phyloP scores from a whole-genome alignment of 2,797 vertebrate genomes.

The Galago senegalensis region DNA sequence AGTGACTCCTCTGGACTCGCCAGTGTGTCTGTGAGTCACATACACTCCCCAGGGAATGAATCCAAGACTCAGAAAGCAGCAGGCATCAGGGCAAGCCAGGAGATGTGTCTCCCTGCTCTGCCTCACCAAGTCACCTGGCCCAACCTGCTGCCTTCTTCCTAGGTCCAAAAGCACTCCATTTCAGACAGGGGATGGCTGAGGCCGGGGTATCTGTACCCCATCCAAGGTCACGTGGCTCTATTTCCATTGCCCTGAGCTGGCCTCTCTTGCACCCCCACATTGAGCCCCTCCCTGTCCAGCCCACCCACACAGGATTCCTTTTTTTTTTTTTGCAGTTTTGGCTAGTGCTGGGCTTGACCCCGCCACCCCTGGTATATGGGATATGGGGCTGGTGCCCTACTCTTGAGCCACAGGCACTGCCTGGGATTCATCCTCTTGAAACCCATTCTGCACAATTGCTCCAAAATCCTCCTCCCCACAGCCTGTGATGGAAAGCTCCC shows the following conservation, averaged over 20 bases:
- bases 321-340: too few relatives aligned
- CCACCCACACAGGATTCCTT: not conserved
- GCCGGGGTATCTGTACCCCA: not conserved
- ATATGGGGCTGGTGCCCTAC: too few relatives aligned
- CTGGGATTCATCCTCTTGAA: not conserved
- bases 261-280: not conserved
- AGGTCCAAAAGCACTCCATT: not conserved
- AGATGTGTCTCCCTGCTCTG: not conserved
- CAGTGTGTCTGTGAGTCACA: conserved; percentile 26
- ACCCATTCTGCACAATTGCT: not conserved
- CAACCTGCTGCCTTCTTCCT: not conserved
- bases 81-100: not conserved
- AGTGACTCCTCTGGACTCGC: not conserved
- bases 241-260: not conserved
- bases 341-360: too few relatives aligned
- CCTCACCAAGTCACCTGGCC: not conserved
- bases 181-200: not conserved
- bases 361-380: too few relatives aligned
- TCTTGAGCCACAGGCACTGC: too few relatives aligned
- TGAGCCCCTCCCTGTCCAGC: not conserved
- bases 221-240: not conserved
- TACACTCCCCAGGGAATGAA: not conserved
- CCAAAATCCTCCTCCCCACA: not conserved
- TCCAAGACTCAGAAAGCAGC: not conserved
- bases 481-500: not conserved